Conservation (phyloP, 1,140 invertebrate species). For the Hypothenemus hampei region DNA sequence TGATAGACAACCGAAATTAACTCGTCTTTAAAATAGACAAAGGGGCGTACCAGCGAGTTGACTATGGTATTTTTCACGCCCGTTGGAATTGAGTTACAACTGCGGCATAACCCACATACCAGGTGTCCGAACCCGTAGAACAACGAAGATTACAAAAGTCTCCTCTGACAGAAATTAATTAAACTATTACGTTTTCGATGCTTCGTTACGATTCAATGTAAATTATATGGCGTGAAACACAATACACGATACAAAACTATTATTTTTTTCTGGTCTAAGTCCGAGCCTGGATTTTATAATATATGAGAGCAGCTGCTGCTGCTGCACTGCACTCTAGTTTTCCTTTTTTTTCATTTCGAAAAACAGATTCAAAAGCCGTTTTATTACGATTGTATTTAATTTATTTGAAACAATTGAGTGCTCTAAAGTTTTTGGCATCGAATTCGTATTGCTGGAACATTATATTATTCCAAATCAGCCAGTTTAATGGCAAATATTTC, state of each 20-base stretch:
- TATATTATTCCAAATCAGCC: neutral
- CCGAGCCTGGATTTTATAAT: neutral
- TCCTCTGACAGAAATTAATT: constrained; percentile 11
- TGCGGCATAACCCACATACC: constrained; percentile 12
- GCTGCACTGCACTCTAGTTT: neutral
- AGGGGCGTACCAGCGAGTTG: constrained; percentile 11
- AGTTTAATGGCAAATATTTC: neutral
- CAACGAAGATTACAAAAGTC: constrained; percentile 12
- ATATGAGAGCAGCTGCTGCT: neutral
- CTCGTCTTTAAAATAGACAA: constrained; percentile 15
- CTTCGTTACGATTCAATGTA: neutral
- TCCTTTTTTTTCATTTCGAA: too few species aligned
- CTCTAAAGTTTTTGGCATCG: neutral
- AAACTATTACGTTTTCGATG: neutral
- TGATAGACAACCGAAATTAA: constrained; percentile 17
- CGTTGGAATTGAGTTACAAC: constrained; percentile 11
- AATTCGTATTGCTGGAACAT: neutral
- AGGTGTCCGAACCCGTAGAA: neutral
- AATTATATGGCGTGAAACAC: neutral
- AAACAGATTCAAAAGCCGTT: neutral
- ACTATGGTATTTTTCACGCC: constrained; percentile 10
- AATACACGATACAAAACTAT: neutral
- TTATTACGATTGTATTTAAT: neutral
- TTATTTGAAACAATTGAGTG: neutral
- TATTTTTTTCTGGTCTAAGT: neutral